These are phyloP conservation scores for Monarcha castaneiventris DNA, from an alignment of 2,113 vertebrate species.

Conservation along the genomic window DNA sequence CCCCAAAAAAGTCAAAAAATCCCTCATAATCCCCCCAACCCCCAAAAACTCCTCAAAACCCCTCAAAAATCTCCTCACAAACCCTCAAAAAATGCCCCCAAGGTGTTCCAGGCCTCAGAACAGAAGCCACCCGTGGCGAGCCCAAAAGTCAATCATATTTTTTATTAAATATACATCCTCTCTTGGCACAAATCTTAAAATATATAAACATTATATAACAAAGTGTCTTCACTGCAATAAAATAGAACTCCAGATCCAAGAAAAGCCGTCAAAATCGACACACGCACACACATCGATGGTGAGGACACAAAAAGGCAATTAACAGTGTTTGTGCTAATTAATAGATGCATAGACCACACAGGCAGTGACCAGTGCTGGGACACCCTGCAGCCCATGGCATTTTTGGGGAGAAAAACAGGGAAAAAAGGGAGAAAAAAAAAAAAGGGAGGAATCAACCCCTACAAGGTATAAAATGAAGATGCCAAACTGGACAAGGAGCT, in stretches of 20 bases:
- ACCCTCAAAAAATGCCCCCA: not conserved
- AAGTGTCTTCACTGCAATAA: slow-evolving; percentile 76
- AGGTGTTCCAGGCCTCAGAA: rapidly evolving
- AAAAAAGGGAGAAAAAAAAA: not conserved
- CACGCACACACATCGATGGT: not conserved
- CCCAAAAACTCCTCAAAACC: not conserved
- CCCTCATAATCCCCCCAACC: too few relatives aligned
- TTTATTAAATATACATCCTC: slow-evolving; percentile 80
- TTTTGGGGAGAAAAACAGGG: not conserved
- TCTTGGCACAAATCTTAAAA: slow-evolving; percentile 79
- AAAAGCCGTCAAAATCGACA: not conserved
- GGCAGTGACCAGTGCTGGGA: not conserved
- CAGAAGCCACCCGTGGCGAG: not conserved
- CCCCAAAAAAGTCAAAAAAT: not conserved
- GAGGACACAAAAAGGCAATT: slow-evolving; percentile 38
- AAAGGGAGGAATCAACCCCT: not conserved
- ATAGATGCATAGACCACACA: slow-evolving; percentile 1
- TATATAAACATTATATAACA: slow-evolving; percentile 77
- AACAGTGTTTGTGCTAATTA: slow-evolving; percentile 13
- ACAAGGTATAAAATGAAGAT: not conserved
- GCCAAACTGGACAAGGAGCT: not conserved
- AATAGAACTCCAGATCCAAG: slow-evolving; percentile 67
- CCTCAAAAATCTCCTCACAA: not conserved
- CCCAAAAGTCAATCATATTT: slow-evolving; percentile 20
- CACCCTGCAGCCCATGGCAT: not conserved